Evolutionary conservation across 2,113 vertebrate species (phyloP).

Genomic region (Bathybates hornii): DNA sequence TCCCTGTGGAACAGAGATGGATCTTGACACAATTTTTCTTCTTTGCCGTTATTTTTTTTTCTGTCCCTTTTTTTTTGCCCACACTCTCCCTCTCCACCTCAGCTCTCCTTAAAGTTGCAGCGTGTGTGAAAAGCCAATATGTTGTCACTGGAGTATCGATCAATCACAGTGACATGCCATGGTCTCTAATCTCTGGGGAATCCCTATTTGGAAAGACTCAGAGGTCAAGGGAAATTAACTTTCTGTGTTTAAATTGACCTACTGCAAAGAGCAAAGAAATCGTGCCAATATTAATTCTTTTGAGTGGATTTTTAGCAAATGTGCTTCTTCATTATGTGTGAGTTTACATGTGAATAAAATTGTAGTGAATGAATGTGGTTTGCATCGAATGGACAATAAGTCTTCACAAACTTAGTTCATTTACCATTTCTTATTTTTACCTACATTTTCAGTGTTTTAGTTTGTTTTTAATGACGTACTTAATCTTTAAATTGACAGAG

Average conservation of each 20-base stretch:
- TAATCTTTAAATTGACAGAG: background rate
- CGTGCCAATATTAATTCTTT: background rate
- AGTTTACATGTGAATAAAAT: background rate
- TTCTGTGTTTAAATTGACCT: background rate
- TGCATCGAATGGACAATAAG: background rate
- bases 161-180: slow-evolving; percentile 9
- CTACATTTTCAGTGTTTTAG: background rate
- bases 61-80: background rate
- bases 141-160: slow-evolving; percentile 39
- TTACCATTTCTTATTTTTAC: background rate
- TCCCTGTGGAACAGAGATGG: slow-evolving; percentile 22
- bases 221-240: background rate
- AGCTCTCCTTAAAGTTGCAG: background rate
- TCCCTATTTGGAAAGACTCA: slow-evolving; percentile 6
- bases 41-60: background rate
- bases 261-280: background rate
- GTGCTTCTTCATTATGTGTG: background rate
- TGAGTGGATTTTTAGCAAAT: background rate
- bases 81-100: background rate
- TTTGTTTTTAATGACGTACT: background rate
- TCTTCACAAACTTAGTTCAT: background rate
- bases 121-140: slow-evolving; percentile 30
- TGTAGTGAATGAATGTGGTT: background rate
- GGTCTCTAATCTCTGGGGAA: slow-evolving; percentile 17
- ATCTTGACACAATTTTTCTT: slow-evolving; percentile 28